phyloP scores from a whole-genome alignment of 2,888 invertebrate species.

The Drosophila gaucha region DNA sequence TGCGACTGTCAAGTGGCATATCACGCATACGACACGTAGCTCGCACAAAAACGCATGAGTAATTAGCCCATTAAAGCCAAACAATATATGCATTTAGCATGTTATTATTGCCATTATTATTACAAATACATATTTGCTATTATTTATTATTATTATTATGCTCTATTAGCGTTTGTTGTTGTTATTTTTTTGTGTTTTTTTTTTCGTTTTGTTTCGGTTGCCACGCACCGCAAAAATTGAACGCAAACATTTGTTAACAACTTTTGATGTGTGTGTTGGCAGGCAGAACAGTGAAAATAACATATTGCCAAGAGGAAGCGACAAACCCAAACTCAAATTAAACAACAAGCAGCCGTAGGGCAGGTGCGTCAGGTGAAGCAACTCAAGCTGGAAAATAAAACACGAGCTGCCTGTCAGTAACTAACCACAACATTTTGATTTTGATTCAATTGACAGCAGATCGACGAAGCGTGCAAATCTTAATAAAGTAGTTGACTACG shows the following conservation, averaged over 20 bases:
- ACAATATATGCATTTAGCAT: constrained; percentile 38
- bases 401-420: constrained; percentile 31
- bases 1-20: constrained; percentile 60
- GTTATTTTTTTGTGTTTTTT: background rate
- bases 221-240: constrained; percentile 66
- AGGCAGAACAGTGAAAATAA: constrained; percentile 25
- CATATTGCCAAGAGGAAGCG: constrained; percentile 25
- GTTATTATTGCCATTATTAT: constrained; percentile 38
- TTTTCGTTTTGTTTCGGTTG: constrained; percentile 26
- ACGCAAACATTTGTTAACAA: constrained; percentile 70
- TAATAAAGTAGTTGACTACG: constrained; percentile 2
- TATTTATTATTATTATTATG: constrained; percentile 29
- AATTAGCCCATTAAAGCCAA: constrained; percentile 62
- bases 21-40: constrained; percentile 64
- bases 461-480: background rate
- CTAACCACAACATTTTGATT: constrained; percentile 25
- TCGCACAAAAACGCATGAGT: constrained; percentile 31
- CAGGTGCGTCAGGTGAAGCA: constrained; percentile 13
- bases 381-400: background rate
- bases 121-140: constrained; percentile 33
- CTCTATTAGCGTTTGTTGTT: constrained; percentile 2
- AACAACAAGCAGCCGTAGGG: background rate
- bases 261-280: constrained; percentile 27
- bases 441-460: constrained; percentile 27
- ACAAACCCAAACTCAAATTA: constrained; percentile 24